Base-by-base conservation (phyloP, 2,113 vertebrate genomes). In the Hyperopisus bebe region DNA sequence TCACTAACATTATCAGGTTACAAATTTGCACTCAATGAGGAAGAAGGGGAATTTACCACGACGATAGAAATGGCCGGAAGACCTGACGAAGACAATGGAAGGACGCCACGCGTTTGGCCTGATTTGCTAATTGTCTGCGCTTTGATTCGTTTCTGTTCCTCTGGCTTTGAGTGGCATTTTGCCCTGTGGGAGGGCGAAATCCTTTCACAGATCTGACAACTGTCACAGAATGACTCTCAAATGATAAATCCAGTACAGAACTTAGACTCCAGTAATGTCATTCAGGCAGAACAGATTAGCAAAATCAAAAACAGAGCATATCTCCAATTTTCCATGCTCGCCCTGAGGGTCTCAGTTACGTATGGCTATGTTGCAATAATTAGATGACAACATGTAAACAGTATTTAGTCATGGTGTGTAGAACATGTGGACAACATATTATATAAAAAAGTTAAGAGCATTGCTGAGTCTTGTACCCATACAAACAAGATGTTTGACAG, bases 1-100 rank as follows among this genome's bases (percentile, higher is more conserved):
- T 82, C 39, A 46, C 48, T 74, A 48, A 53, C 19, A 55, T 83
- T 77, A 88, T 88, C 10, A 24, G 21, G 88, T 89, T 89, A 89
- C 70, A 50, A 82, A 89, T 89, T 89, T 83, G 39, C 48, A 42
- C 88, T 55, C 46, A n/a, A 27, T 3, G 48, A 82, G 27, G 24
- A 83, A 27, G 19, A 44, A 31, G 11, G 19, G 19, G 27, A 19
- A n/a, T 39, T 82, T 70, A 50, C 31, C 3, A 10, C 1, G 11
- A 24, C 21, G 50, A 82, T 8, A 82, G 21, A 89, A 19, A 31
- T 3, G 74, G 19, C 88, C 24, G 35, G 27, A 82, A 21, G 35
- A 50, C 48, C 82, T 4, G 87, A 80, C 3, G n/a, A 74, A 5
- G 9, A 42, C n/a, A 47, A 70, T 4, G 13, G 27, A 24, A 50